These are phyloP conservation scores for Dendroctonus ponderosae DNA, from an alignment of 1,140 invertebrate genomes.

Conservation along the genomic window DNA sequence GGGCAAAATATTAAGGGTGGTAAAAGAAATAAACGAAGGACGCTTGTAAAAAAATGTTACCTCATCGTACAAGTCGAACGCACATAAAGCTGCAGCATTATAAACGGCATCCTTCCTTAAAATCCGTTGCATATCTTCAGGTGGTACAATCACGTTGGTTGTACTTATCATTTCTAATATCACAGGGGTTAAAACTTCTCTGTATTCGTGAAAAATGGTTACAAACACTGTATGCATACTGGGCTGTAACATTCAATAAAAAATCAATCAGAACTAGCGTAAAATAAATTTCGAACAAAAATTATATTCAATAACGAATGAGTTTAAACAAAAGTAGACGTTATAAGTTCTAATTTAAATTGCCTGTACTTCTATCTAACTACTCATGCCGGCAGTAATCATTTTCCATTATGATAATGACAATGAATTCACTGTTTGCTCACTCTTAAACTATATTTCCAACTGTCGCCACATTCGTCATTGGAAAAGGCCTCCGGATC, in stretches of 20 bases:
- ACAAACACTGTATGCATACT: conserved; percentile 85
- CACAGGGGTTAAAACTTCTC: conserved; percentile 67
- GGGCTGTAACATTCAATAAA: conserved; percentile 56
- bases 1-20: neutral
- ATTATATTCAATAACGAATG: too few species aligned
- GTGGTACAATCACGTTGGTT: conserved; percentile 61
- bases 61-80: conserved; percentile 90
- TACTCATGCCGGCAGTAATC: too few species aligned
- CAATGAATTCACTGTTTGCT: too few species aligned
- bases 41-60: conserved; percentile 53
- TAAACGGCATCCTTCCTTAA: conserved; percentile 93
- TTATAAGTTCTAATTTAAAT: too few species aligned
- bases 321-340: too few species aligned
- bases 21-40: neutral
- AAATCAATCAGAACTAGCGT: too few species aligned
- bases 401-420: too few species aligned
- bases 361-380: too few species aligned
- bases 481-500: conserved; percentile 87
- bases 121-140: conserved; percentile 72
- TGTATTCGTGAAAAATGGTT: conserved; percentile 79
- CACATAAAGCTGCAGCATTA: conserved; percentile 85
- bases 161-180: conserved; percentile 71
- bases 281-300: too few species aligned
- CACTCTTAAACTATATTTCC: conserved; percentile 88
- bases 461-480: conserved; percentile 86